phyloP scores from a whole-genome alignment of 2,888 invertebrate species.

The Parasteatoda lunata region DNA sequence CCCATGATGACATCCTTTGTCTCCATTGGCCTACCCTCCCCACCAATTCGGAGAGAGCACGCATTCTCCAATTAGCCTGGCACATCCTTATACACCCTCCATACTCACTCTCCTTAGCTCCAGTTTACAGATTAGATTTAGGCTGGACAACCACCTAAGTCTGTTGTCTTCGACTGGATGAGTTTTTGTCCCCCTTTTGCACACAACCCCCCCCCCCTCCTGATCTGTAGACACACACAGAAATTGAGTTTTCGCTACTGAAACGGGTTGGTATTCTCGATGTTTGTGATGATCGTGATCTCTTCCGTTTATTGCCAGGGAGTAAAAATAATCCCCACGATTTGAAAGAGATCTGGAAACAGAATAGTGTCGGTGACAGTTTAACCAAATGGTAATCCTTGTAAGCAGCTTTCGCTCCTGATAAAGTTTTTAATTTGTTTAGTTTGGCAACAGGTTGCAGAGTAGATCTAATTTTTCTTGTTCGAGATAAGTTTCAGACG shows the following conservation, averaged over 20 bases:
- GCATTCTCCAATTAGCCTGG: constrained; percentile 39
- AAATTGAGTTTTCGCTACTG: constrained; percentile 1
- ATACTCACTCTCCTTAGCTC: constrained; percentile 15
- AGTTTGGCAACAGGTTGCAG: too few relatives aligned
- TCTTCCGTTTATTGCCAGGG: neutral
- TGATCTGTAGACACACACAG: neutral
- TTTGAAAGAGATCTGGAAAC: too few relatives aligned
- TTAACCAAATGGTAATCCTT: too few relatives aligned
- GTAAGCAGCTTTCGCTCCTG: too few relatives aligned
- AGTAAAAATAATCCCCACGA: neutral
- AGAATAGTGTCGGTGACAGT: too few relatives aligned
- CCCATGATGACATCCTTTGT: constrained; percentile 59
- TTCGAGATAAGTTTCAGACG: too few relatives aligned
- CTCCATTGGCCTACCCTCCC: constrained; percentile 43
- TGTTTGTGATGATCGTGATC: neutral
- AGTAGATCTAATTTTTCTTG: too few relatives aligned
- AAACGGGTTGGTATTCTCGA: neutral
- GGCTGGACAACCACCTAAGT: constrained; percentile 22
- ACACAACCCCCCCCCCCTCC: neutral
- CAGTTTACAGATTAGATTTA: constrained; percentile 29
- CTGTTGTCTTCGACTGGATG: neutral
- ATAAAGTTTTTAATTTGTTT: too few relatives aligned
- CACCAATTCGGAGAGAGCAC: constrained; percentile 21
- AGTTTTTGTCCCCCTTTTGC: neutral
- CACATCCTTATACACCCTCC: constrained; percentile 12